A percentile compares a stretch with the other conserved stretches of the same genome.
These are phyloP conservation scores for Aphidius colemani DNA, from an alignment of 2,888 invertebrate species.

Conservation along the genomic window DNA sequence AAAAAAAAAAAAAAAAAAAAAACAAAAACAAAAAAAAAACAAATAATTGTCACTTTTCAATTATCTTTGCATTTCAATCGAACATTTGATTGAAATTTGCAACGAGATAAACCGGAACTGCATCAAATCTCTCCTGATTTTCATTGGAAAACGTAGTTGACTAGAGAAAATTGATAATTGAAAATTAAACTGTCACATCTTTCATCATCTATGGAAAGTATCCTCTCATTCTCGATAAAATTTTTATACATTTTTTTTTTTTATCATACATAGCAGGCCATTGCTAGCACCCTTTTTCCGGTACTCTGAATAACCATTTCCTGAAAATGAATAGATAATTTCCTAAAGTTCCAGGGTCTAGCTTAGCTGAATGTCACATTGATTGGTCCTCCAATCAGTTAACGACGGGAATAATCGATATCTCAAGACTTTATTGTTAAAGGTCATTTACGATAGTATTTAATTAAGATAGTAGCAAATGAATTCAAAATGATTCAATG, in stretches of 20 bases:
- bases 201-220: slow-evolving; percentile 33
- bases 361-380: slow-evolving; percentile 58
- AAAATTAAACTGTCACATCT: slow-evolving; percentile 58
- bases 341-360: slow-evolving; percentile 57
- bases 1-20: no score
- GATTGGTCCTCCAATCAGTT: slow-evolving; percentile 60
- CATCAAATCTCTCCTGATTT: slow-evolving; percentile 10
- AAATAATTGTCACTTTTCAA: no score
- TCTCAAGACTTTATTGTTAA: no score
- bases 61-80: background rate
- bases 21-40: no score
- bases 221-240: slow-evolving; percentile 10
- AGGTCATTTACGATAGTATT: slow-evolving; percentile 27
- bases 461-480: slow-evolving; percentile 1
- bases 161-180: slow-evolving; percentile 44
- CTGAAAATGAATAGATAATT: slow-evolving; percentile 58
- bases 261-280: slow-evolving; percentile 25
- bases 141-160: background rate
- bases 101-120: slow-evolving; percentile 10
- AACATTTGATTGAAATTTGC: slow-evolving; percentile 16
- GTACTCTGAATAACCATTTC: slow-evolving; percentile 56
- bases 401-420: slow-evolving; percentile 38
- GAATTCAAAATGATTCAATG: slow-evolving; percentile 24
- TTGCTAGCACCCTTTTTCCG: slow-evolving; percentile 44
- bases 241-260: slow-evolving; percentile 27